Conservation (phyloP, 2,797 vertebrate species). For the Melanotaenia pygmaea region DNA sequence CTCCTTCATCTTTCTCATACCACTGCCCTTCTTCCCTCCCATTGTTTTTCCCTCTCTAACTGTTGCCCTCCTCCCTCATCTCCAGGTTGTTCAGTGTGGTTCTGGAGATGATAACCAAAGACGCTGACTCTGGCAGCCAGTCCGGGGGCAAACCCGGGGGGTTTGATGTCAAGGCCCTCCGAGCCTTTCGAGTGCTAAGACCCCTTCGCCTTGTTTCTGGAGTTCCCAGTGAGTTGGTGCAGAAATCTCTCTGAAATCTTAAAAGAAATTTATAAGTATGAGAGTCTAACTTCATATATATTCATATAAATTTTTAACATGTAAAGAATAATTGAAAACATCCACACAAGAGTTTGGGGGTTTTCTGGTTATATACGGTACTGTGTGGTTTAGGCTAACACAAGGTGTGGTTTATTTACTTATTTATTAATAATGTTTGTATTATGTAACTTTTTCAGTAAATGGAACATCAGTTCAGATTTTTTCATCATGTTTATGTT, state of each 20-base stretch:
- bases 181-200: slow-evolving; percentile 95
- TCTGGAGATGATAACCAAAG: slow-evolving; percentile 97
- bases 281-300: background rate
- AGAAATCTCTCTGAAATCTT: background rate
- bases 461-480: background rate
- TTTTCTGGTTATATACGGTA: background rate
- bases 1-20: background rate
- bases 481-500: slow-evolving; percentile 12
- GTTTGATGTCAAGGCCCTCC: slow-evolving; percentile 97
- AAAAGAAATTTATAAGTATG: too few relatives aligned
- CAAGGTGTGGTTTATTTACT: background rate
- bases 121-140: slow-evolving; percentile 86
- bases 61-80: background rate
- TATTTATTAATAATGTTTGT: background rate
- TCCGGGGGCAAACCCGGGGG: slow-evolving; percentile 93
- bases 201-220: slow-evolving; percentile 98
- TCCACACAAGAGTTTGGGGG: background rate
- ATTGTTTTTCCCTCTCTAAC: background rate
- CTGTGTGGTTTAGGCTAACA: background rate
- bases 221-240: slow-evolving; percentile 94
- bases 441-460: background rate
- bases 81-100: slow-evolving; percentile 97
- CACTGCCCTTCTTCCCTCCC: background rate
- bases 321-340: background rate
- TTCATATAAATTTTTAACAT: background rate